These are phyloP conservation scores for Ophion ventricosus DNA, from an alignment of 2,888 invertebrate species.

Conservation along the genomic window DNA sequence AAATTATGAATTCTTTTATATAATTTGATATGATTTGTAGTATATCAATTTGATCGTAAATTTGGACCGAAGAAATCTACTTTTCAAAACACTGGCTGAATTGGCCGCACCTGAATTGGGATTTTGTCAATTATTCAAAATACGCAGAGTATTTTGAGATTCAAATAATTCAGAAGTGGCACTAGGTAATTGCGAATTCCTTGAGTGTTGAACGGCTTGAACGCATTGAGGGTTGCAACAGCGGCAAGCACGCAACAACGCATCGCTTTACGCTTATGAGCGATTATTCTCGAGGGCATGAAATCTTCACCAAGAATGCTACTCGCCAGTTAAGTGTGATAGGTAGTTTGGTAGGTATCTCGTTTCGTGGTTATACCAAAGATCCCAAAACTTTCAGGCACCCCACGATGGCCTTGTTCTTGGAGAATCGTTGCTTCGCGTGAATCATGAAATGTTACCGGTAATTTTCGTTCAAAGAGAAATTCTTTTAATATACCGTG, in stretches of 20 bases:
- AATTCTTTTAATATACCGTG: background rate
- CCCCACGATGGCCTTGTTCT: slow-evolving; percentile 10
- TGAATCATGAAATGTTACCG: slow-evolving; percentile 1
- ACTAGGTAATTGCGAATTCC: too few species aligned
- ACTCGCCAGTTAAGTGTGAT: slow-evolving; percentile 15
- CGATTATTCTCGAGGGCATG: slow-evolving; percentile 34
- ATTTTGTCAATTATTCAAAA: background rate
- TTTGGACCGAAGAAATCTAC: too few species aligned
- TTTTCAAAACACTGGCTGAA: too few species aligned
- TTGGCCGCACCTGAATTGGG: too few species aligned
- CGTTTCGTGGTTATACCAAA: slow-evolving; percentile 3
- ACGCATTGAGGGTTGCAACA: background rate
- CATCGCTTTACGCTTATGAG: slow-evolving; percentile 13
- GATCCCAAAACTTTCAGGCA: background rate
- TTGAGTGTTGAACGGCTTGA: too few species aligned
- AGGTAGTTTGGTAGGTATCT: background rate
- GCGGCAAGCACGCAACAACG: slow-evolving; percentile 12
- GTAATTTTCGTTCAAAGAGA: background rate
- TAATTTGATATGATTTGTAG: too few species aligned
- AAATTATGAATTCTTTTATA: background rate
- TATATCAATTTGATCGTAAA: too few species aligned
- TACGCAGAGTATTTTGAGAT: background rate
- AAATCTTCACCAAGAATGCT: slow-evolving; percentile 47
- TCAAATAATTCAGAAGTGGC: too few species aligned
- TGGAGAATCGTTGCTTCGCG: slow-evolving; percentile 38